Conservation (phyloP, 2,888 invertebrate genomes). For the Ormyrus labotus region DNA sequence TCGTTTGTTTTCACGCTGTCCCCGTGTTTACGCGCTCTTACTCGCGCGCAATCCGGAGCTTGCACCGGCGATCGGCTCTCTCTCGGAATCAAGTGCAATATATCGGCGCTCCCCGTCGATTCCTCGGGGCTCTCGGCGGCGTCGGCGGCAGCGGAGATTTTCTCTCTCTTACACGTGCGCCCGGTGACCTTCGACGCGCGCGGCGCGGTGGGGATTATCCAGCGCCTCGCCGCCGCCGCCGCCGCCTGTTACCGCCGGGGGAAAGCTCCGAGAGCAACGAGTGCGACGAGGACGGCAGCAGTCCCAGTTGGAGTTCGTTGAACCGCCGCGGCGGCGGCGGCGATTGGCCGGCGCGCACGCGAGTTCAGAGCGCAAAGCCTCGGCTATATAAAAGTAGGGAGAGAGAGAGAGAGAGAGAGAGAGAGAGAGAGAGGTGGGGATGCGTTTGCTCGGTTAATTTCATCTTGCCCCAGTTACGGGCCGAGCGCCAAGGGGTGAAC, state of each 20-base stretch:
- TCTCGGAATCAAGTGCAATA: too few relatives aligned
- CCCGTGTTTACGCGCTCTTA: too few relatives aligned
- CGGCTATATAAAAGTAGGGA: slow-evolving; percentile 31
- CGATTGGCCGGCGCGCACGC: slow-evolving; percentile 69
- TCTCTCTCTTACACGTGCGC: neutral
- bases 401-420: slow-evolving; percentile 51
- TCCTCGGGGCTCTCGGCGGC: too few relatives aligned
- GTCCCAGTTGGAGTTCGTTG: slow-evolving; percentile 75
- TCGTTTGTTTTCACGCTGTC: too few relatives aligned
- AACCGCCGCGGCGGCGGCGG: slow-evolving; percentile 69
- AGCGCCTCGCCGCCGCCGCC: too few relatives aligned
- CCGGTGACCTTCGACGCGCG: neutral
- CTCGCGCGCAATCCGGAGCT: too few relatives aligned
- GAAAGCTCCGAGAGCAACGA: slow-evolving; percentile 38
- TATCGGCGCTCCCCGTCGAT: too few relatives aligned
- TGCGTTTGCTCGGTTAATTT: slow-evolving; percentile 77
- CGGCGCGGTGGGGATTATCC: neutral
- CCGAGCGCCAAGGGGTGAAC: slow-evolving; percentile 77
- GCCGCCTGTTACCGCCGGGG: neutral
- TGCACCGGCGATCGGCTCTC: too few relatives aligned
- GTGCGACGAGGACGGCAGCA: slow-evolving; percentile 59
- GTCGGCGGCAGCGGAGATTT: too few relatives aligned
- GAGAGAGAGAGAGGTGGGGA: slow-evolving; percentile 62
- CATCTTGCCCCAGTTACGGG: slow-evolving; percentile 82
- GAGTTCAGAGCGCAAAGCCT: slow-evolving; percentile 54